phyloP scores from a whole-genome alignment of 2,797 vertebrate species.

The Cuculus canorus region DNA sequence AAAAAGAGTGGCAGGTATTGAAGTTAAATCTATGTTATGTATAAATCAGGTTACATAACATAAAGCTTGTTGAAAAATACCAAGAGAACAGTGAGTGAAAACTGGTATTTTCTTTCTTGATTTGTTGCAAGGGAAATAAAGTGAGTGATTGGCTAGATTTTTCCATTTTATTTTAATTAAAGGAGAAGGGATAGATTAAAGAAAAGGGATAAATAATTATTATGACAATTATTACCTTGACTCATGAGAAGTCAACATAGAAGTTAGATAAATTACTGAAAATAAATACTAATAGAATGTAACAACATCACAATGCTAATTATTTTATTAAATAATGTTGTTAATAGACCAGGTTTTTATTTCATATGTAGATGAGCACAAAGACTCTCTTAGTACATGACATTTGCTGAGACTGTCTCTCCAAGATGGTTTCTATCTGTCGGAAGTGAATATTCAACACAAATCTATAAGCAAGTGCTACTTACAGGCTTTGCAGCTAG shows the following conservation, averaged over 20 bases:
- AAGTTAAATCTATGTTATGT: neutral
- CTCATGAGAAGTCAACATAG: neutral
- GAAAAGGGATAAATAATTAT: neutral
- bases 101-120: accelerated
- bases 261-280: neutral
- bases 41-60: neutral
- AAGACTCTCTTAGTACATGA: neutral
- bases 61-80: neutral
- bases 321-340: neutral
- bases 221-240: neutral
- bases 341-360: neutral
- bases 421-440: neutral
- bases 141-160: neutral
- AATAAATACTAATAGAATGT: neutral
- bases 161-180: neutral
- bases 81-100: neutral
- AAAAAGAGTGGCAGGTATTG: neutral
- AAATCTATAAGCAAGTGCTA: neutral
- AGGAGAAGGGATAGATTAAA: neutral
- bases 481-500: neutral
- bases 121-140: neutral
- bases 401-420: neutral
- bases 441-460: neutral
- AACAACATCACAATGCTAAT: neutral
- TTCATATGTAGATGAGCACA: neutral